Evolutionary conservation across 53 echinoderm and acorn worm genomes (phyloP), one percentile per base, ranked within the genome.

Genomic region (Holothuria leucospilota): DNA sequence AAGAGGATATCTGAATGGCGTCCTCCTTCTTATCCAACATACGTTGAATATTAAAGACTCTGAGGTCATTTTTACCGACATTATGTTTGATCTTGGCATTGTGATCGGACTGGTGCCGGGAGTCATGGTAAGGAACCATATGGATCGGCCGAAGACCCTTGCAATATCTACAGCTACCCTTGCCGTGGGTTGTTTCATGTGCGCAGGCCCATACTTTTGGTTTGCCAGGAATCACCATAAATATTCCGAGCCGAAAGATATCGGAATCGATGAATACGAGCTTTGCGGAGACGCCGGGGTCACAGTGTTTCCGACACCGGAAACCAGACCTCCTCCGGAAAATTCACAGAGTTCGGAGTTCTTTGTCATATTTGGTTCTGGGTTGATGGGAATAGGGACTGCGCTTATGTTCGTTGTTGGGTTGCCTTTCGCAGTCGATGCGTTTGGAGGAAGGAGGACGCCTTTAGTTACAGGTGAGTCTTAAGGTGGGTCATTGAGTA

Each of bases 321-420:
- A 28, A 21, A 14, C n/a, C 15, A 64, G 39, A 39, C 63, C 65
- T 14, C 34, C 68, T n/a, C 82, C 89, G 9, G 64, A 65, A 73
- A 80, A 51, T 39, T 51, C 65, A 4, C 67, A 85, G 74, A 66
- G 65, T 26, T 77, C 89, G 29, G 70, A 83, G 61, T 82, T 83
- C 16, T 92, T 89, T 65, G 74, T 92, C 23, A 86, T 92, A 8
- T 71, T 92, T 13, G 92, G 88, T 30, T 30, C 89, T n/a, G 61
- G 86, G 15, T 11, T 92, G 68, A 79, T 85, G 46, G 96, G 96
- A 5, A 75, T 91, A 2, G 96, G 96, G 23, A 89, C 93, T 8
- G 85, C 93, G 10, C 96, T 93, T 38, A 93, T 93, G 93, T 93
- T 93, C 41, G 90, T 89, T 0, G 85, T 90, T 29, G 96, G 96